Evolutionary conservation across 2,888 invertebrate genomes (phyloP).

Genomic region (Lacanobia oleracea): DNA sequence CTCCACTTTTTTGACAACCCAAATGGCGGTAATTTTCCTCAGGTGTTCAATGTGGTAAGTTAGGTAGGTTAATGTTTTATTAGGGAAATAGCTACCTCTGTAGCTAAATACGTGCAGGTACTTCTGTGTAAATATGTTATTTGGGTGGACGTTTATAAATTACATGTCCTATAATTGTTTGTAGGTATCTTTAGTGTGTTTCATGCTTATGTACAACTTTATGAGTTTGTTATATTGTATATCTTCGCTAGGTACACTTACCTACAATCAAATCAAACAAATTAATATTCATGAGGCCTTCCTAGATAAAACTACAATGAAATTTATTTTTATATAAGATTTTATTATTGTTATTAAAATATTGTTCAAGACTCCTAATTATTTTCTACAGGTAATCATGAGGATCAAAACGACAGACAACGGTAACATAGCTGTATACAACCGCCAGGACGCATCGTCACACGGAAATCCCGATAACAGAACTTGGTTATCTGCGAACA

Average conservation of each 20-base stretch:
- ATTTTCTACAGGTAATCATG: conserved; percentile 83
- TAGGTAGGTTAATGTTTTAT: conserved; percentile 20
- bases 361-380: not conserved
- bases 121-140: conserved; percentile 5
- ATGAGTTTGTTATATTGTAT: too few relatives aligned
- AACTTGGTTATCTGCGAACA: conserved; percentile 72
- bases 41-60: conserved; percentile 30
- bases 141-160: conserved; percentile 9
- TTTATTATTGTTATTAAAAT: conserved; percentile 5
- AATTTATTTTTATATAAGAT: conserved; percentile 2
- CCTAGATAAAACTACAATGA: not conserved
- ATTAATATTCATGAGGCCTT: conserved; percentile 37
- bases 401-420: conserved; percentile 82
- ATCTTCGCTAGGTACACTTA: too few relatives aligned
- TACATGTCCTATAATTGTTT: not conserved
- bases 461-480: conserved; percentile 70
- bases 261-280: conserved; percentile 13
- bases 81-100: conserved; percentile 1
- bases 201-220: not conserved
- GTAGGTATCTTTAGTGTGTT: not conserved
- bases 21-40: conserved; percentile 24
- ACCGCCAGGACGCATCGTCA: conserved; percentile 69
- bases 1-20: conserved; percentile 11
- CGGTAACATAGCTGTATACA: conserved; percentile 78
- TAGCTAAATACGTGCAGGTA: not conserved